Conservation (phyloP, 1,140 invertebrate species). For the Pararge aegeria region DNA sequence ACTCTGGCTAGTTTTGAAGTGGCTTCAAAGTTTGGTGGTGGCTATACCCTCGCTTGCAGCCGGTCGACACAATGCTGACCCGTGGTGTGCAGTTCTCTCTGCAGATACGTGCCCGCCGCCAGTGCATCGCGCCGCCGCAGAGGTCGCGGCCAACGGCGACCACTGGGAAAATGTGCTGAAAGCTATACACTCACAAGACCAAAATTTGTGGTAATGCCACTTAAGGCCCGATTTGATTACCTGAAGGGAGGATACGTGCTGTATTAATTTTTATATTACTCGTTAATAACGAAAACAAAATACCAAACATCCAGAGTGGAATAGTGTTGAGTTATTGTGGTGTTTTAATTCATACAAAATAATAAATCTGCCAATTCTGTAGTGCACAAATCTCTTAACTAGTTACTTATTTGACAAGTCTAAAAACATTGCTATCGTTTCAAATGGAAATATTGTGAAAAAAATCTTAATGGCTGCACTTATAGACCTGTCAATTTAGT, state of each 20-base stretch:
- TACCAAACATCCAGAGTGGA: conserved; percentile 25
- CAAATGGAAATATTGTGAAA: too few relatives aligned
- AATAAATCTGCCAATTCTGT: too few relatives aligned
- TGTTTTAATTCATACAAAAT: neutral
- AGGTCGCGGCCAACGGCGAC: conserved; percentile 75
- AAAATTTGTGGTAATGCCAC: conserved; percentile 77
- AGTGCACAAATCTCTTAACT: too few relatives aligned
- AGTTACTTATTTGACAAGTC: too few relatives aligned
- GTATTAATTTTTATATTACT: conserved; percentile 71
- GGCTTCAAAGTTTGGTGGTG: neutral
- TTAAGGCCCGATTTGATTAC: conserved; percentile 49
- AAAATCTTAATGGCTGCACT: too few relatives aligned
- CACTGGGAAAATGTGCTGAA: conserved; percentile 78
- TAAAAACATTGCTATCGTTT: too few relatives aligned
- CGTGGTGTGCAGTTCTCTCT: conserved; percentile 80
- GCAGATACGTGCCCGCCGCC: conserved; percentile 71
- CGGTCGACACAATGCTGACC: conserved; percentile 66
- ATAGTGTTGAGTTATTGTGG: conserved; percentile 32
- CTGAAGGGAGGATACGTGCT: conserved; percentile 60
- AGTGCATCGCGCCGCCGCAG: conserved; percentile 58
- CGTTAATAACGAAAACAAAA: conserved; percentile 28
- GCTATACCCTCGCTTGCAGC: conserved; percentile 10
- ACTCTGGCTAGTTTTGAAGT: too few relatives aligned
- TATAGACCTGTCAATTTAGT: too few relatives aligned
- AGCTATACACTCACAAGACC: conserved; percentile 74